phyloP scores from a whole-genome alignment of 2,888 invertebrate species.

The Caenorhabditis afra region DNA sequence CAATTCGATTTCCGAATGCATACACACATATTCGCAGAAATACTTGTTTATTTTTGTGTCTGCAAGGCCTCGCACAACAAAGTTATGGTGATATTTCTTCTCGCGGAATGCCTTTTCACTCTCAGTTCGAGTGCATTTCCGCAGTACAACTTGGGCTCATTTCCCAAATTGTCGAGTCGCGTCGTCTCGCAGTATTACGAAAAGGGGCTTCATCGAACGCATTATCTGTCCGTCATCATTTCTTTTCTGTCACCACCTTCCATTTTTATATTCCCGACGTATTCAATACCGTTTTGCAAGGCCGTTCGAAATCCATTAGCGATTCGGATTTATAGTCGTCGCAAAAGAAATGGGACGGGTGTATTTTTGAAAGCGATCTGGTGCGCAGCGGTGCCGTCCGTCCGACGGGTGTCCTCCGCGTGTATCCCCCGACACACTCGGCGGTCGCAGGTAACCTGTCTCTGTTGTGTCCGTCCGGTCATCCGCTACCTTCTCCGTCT shows the following conservation, averaged over 20 bases:
- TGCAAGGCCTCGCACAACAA: constrained; percentile 1
- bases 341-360: constrained; percentile 11
- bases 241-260: constrained; percentile 11
- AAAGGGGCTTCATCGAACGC: constrained; percentile 45
- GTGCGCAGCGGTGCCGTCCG: constrained; percentile 44
- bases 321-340: constrained; percentile 37
- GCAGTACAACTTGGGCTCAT: constrained; percentile 27
- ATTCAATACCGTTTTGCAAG: constrained; percentile 30
- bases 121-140: constrained; percentile 19
- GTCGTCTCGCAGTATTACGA: constrained; percentile 31
- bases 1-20: background rate
- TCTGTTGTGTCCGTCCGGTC: constrained; percentile 43
- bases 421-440: constrained; percentile 26
- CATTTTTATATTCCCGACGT: constrained; percentile 13
- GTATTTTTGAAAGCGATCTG: constrained; percentile 43
- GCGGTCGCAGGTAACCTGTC: constrained; percentile 46
- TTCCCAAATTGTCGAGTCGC: constrained; percentile 53
- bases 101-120: constrained; percentile 9
- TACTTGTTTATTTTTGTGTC: constrained; percentile 32
- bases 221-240: constrained; percentile 44
- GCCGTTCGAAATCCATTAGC: constrained; percentile 45
- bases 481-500: constrained; percentile 53
- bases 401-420: constrained; percentile 29
- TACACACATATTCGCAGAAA: constrained; percentile 18
- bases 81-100: constrained; percentile 17